Evolutionary conservation across 2,797 vertebrate genomes (phyloP).

Genomic region (Erpetoichthys calabaricus): DNA sequence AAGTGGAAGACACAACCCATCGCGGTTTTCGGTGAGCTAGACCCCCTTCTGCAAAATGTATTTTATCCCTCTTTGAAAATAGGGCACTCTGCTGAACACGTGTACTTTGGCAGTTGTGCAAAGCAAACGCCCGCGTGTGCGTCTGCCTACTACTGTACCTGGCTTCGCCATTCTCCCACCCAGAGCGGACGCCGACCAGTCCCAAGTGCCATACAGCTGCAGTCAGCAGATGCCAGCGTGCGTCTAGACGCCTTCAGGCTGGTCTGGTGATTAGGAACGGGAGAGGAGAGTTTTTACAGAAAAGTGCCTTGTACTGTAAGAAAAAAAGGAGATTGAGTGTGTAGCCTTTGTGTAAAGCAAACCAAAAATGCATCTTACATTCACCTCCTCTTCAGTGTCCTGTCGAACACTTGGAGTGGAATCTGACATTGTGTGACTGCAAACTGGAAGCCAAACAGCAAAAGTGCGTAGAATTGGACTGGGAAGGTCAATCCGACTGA

Average conservation of each 20-base stretch:
- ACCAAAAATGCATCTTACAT: conserved; percentile 45
- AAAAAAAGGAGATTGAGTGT: conserved; percentile 19
- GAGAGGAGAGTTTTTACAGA: conserved; percentile 15
- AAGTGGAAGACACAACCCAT: conserved; percentile 78
- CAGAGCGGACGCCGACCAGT: no score
- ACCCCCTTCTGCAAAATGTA: conserved; percentile 73
- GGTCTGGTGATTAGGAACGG: conserved; percentile 13
- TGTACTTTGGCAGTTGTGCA: conserved; percentile 81
- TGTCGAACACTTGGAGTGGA: conserved; percentile 21
- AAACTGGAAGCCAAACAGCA: conserved; percentile 29
- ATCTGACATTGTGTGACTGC: conserved; percentile 27
- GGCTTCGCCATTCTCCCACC: no score
- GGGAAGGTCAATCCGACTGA: conserved; percentile 59
- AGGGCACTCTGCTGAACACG: conserved; percentile 72
- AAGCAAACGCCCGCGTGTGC: conserved; percentile 49
- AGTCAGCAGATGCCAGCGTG: no score
- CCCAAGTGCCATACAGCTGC: no score
- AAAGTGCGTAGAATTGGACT: conserved; percentile 45
- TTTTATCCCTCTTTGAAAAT: conserved; percentile 78
- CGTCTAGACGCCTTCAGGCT: conserved; percentile 15
- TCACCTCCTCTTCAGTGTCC: conserved; percentile 49
- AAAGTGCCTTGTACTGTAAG: conserved; percentile 29
- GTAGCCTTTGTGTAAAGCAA: conserved; percentile 36
- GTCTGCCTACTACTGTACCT: no score
- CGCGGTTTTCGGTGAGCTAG: conserved; percentile 82